Evolutionary conservation across 2,888 invertebrate species (phyloP), one percentile per base, ranked within the genome.

Genomic region (Schrankia costaestrigalis): DNA sequence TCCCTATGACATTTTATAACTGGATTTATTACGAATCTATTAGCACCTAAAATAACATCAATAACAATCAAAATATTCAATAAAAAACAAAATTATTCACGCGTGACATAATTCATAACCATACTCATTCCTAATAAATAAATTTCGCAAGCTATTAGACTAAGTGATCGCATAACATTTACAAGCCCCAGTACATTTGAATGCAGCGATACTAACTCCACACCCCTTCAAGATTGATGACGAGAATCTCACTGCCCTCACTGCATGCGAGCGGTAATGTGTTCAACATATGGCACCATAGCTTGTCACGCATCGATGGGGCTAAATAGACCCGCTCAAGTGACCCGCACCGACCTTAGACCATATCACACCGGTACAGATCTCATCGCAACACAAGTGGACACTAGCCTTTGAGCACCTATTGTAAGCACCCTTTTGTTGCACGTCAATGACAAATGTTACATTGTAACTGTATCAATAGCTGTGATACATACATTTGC

Each of bases 111-210:
- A 39, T 33, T 13, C 28, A 41, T 33, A 39, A 26, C 10, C 4
- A 33, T 26, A 26, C 31, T 29, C 15, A 26, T 35, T 32, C 35
- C 27, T 35, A 56, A 56, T 57, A 48, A 55, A 21, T n/a, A n/a
- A 70, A 73, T 73, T 78, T 80, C 45, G 69, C 73, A 67, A 70
- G 63, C 75, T 76, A 82, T 83, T 84, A 76, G 60, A 62, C 75
- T 82, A 81, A 84, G 83, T 79, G 78, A 78, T 79, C 72, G 70
- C 77, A 78, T 81, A 82, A 80, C 81, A 85, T 86, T 86, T 85
- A 86, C 80, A 87, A 86, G 87, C 76, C 76, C 78, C 78, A 75
- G 74, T 86, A 84, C 83, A 59, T 78, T 78, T 72, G 73, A 86
- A 85, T 86, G 75, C 71, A 67, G 46, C 58, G 43, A 66, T 71